Percentiles rank a stretch among this genome's conserved stretches.
Conservation (phyloP, 2,113 vertebrate species). For the Saguinus midas region DNA sequence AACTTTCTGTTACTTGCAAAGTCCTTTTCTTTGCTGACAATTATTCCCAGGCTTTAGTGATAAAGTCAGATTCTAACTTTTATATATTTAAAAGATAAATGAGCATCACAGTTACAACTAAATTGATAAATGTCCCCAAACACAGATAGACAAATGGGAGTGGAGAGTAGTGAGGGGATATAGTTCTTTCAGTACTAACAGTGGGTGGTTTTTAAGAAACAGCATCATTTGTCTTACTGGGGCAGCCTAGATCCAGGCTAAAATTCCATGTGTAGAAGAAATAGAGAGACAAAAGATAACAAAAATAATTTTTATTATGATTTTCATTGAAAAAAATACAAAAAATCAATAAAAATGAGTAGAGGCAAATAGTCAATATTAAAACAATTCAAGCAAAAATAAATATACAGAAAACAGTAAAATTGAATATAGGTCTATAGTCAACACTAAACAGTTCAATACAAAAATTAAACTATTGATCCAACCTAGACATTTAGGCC, state of each 20-base stretch:
- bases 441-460: constrained; percentile 54
- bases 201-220: background rate
- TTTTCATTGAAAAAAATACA: constrained; percentile 71
- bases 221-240: background rate
- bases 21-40: background rate
- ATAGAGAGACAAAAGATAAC: constrained; percentile 71
- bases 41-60: background rate
- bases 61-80: background rate
- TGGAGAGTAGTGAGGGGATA: background rate
- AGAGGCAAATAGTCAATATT: constrained; percentile 60
- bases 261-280: constrained; percentile 56
- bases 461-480: background rate
- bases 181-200: background rate
- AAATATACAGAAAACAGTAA: constrained; percentile 43
- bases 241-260: background rate
- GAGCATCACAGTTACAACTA: background rate
- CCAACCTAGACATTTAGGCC: background rate
- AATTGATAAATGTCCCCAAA: background rate
- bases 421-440: background rate
- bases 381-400: constrained; percentile 58
- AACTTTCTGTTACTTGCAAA: constrained; percentile 1
- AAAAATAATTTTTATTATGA: constrained; percentile 81
- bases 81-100: constrained; percentile 3
- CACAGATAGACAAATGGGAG: background rate
- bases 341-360: constrained; percentile 40